Evolutionary conservation across 2,888 invertebrate genomes (phyloP).

Genomic region (Pseudococcus longispinus): DNA sequence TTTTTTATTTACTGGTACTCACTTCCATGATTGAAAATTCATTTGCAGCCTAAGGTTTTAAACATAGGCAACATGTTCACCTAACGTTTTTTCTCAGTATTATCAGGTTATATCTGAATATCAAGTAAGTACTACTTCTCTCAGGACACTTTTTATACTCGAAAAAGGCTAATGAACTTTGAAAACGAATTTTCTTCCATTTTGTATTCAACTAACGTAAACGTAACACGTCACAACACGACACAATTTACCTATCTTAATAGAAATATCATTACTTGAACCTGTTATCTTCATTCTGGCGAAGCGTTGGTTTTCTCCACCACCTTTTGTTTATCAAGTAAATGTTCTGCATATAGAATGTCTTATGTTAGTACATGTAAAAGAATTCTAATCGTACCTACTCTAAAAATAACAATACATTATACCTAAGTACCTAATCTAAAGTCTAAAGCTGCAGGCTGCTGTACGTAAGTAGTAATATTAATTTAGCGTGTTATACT

Average conservation of each 20-base stretch:
- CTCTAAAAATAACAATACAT: background rate
- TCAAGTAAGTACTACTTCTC: too few relatives aligned
- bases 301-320: background rate
- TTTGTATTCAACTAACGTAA: background rate
- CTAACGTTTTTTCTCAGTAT: too few relatives aligned
- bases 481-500: background rate
- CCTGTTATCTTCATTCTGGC: background rate
- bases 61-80: too few relatives aligned
- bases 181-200: background rate
- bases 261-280: background rate
- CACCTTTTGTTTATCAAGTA: slow-evolving; percentile 8
- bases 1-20: too few relatives aligned
- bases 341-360: background rate
- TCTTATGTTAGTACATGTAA: background rate
- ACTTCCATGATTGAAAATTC: too few relatives aligned
- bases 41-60: too few relatives aligned
- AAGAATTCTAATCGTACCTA: background rate
- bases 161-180: background rate
- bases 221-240: background rate
- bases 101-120: too few relatives aligned
- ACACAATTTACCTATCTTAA: background rate
- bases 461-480: too few relatives aligned
- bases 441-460: too few relatives aligned
- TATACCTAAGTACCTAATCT: too few relatives aligned
- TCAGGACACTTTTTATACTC: too few relatives aligned